Conservation (phyloP, 2,113 vertebrate species). For the Perca schrenkii region DNA sequence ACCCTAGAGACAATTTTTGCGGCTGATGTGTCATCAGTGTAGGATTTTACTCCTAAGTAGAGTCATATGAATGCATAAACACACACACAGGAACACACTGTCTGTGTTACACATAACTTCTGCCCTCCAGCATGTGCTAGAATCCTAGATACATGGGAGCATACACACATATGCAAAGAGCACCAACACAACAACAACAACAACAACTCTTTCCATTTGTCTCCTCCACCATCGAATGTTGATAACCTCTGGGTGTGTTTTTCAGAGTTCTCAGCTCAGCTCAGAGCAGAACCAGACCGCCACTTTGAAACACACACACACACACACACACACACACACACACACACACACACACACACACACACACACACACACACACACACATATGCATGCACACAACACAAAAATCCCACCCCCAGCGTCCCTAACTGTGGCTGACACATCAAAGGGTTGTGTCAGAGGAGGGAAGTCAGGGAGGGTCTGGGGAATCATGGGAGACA, state of each 20-base stretch:
- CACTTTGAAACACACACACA: slow-evolving; percentile 71
- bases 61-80: slow-evolving; percentile 30
- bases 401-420: slow-evolving; percentile 81
- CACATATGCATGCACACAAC: slow-evolving; percentile 50
- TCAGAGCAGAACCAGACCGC: slow-evolving; percentile 77
- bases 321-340: slow-evolving; percentile 56
- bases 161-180: slow-evolving; percentile 21
- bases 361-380: slow-evolving; percentile 4
- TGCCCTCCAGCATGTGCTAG: slow-evolving; percentile 37
- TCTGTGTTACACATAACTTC: slow-evolving; percentile 20
- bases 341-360: slow-evolving; percentile 37
- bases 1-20: slow-evolving; percentile 82
- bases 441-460: slow-evolving; percentile 93
- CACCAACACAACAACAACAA: not conserved
- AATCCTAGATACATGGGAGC: not conserved
- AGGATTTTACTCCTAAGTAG: slow-evolving; percentile 17
- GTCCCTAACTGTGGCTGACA: slow-evolving; percentile 85
- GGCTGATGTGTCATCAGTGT: slow-evolving; percentile 49
- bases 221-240: slow-evolving; percentile 50
- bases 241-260: slow-evolving; percentile 77
- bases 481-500: slow-evolving; percentile 93
- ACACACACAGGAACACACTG: slow-evolving; percentile 14
- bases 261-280: no score
- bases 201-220: slow-evolving; percentile 49
- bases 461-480: slow-evolving; percentile 91